phyloP scores from a whole-genome alignment of 2,888 invertebrate genomes.

The Patella pellucida region DNA sequence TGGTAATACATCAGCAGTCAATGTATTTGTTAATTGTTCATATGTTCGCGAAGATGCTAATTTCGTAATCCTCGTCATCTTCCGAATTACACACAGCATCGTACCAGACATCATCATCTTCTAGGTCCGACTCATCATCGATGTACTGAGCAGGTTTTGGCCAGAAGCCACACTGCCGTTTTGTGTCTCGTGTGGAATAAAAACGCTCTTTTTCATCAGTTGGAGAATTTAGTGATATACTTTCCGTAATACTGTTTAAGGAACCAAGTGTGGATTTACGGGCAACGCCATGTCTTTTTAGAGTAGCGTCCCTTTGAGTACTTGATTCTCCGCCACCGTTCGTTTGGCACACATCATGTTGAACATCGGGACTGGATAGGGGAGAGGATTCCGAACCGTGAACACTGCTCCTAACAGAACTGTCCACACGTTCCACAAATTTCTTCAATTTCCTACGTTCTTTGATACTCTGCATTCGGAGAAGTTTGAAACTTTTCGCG shows the following conservation, averaged over 20 bases:
- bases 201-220: not conserved
- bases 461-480: conserved; percentile 48
- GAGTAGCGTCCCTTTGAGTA: not conserved
- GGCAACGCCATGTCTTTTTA: not conserved
- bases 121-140: not conserved
- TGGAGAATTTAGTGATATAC: conserved; percentile 19
- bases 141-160: not conserved
- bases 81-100: conserved; percentile 6
- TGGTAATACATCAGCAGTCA: too few species aligned
- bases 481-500: conserved; percentile 45
- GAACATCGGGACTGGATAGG: not conserved
- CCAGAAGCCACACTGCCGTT: not conserved
- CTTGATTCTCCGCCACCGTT: not conserved
- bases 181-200: not conserved
- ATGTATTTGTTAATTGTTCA: too few species aligned
- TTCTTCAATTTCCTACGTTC: conserved; percentile 40
- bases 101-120: conserved; percentile 19
- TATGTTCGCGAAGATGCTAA: too few species aligned
- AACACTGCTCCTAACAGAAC: not conserved
- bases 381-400: not conserved
- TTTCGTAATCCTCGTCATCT: too few species aligned
- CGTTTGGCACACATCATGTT: too few species aligned
- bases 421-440: conserved; percentile 16
- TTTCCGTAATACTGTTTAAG: conserved; percentile 21
- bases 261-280: conserved; percentile 18